Conservation (phyloP, 2,113 vertebrate species). For the Leptobrachium leishanense region DNA sequence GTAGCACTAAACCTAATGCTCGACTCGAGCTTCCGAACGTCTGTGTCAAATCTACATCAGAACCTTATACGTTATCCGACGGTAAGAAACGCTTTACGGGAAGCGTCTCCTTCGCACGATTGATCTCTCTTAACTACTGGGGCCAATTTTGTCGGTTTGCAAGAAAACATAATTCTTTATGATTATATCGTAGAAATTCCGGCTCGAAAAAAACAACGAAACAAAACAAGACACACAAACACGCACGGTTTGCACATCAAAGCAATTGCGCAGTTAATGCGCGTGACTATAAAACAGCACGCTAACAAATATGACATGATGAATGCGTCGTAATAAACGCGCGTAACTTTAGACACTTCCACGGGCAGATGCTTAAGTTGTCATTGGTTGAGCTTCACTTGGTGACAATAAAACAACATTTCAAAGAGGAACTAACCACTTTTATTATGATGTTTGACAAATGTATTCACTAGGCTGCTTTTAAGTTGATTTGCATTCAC, state of each 20-base stretch:
- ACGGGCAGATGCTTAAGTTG: conserved; percentile 52
- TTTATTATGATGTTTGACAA: conserved; percentile 49
- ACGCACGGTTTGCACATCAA: conserved; percentile 64
- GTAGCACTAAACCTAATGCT: conserved; percentile 11
- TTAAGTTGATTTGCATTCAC: conserved; percentile 54
- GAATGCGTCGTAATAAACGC: conserved; percentile 63
- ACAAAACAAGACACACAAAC: conserved; percentile 52
- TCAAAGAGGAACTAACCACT: background rate
- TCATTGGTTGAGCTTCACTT: conserved; percentile 58
- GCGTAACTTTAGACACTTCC: conserved; percentile 61
- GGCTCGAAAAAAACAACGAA: background rate
- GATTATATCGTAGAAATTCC: conserved; percentile 72
- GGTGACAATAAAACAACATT: conserved; percentile 43
- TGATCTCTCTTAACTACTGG: conserved; percentile 63
- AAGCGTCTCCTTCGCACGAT: conserved; percentile 54
- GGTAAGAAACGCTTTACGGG: background rate
- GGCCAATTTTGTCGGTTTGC: conserved; percentile 61
- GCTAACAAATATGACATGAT: conserved; percentile 66
- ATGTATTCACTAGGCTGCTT: conserved; percentile 37
- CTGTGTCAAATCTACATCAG: conserved; percentile 17
- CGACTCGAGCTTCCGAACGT: background rate
- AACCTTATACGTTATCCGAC: background rate
- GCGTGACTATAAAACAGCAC: conserved; percentile 72
- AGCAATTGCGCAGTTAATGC: conserved; percentile 62
- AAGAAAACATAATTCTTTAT: conserved; percentile 64